Evolutionary conservation across 2,113 vertebrate genomes (phyloP).

Genomic region (Antechinus flavipes): DNA sequence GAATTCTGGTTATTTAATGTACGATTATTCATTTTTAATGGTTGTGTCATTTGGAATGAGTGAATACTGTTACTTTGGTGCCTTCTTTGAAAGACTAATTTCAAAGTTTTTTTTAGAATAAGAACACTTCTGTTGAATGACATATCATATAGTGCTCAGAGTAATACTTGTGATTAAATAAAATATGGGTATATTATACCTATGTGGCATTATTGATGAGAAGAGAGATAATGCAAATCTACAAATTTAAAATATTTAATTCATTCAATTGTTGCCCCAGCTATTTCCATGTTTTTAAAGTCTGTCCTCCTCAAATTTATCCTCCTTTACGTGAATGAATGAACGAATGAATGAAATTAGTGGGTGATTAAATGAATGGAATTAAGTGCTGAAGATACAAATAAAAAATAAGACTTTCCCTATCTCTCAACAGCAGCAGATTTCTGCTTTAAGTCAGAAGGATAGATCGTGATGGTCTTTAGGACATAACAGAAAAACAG

Average conservation of each 20-base stretch:
- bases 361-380: too few relatives aligned
- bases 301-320: background rate
- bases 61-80: background rate
- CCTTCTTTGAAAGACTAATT: constrained; percentile 34
- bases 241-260: constrained; percentile 48
- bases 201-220: background rate
- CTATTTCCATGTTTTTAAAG: background rate
- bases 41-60: background rate
- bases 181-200: background rate
- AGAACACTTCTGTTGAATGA: constrained; percentile 3
- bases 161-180: background rate
- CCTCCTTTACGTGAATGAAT: background rate
- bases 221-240: constrained; percentile 6
- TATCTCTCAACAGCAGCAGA: background rate
- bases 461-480: background rate
- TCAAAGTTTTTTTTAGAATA: constrained; percentile 22
- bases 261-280: background rate
- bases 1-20: background rate
- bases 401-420: background rate
- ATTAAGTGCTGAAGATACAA: background rate
- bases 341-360: background rate
- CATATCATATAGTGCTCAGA: constrained; percentile 15
- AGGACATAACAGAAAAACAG: background rate
- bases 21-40: constrained; percentile 25
- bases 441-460: background rate